Conservation (phyloP, 2,113 vertebrate genomes). For the Coryphaenoides rupestris region DNA sequence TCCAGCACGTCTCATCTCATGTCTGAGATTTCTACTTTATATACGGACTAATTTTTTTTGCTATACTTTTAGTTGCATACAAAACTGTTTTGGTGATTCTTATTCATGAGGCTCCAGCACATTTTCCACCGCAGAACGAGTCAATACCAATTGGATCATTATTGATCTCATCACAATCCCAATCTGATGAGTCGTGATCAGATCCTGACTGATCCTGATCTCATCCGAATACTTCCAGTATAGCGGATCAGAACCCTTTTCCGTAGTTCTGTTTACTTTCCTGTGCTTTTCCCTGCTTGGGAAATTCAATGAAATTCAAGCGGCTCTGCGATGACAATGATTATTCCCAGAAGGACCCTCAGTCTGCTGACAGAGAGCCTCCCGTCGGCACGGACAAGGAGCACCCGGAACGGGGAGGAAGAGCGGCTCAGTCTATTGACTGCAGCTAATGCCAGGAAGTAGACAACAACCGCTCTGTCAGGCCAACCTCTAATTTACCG, state of each 20-base stretch:
- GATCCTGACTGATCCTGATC: too few species aligned
- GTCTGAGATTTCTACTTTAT: too few species aligned
- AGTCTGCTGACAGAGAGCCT: constrained; percentile 9
- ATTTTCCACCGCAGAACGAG: too few species aligned
- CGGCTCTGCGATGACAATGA: constrained; percentile 18
- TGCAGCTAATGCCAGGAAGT: background rate
- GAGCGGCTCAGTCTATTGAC: constrained; percentile 29
- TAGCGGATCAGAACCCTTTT: background rate
- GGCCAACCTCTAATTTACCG: constrained; percentile 35
- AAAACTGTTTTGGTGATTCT: too few species aligned
- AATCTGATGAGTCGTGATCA: too few species aligned
- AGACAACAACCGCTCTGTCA: constrained; percentile 5
- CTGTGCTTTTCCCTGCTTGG: constrained; percentile 4
- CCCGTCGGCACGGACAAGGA: constrained; percentile 5
- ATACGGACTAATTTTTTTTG: too few species aligned
- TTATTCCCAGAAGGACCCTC: constrained; percentile 10
- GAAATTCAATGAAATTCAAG: background rate
- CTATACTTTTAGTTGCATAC: too few species aligned
- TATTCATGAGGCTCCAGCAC: too few species aligned
- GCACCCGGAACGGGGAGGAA: constrained; percentile 1
- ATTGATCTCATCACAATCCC: too few species aligned
- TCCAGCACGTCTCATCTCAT: too few species aligned
- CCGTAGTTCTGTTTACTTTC: background rate
- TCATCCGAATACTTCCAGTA: background rate
- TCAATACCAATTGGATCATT: too few species aligned